A percentile compares a stretch with the other conserved stretches of the same genome.
phyloP scores from a whole-genome alignment of 2,888 invertebrate species.

The Blera fallax region DNA sequence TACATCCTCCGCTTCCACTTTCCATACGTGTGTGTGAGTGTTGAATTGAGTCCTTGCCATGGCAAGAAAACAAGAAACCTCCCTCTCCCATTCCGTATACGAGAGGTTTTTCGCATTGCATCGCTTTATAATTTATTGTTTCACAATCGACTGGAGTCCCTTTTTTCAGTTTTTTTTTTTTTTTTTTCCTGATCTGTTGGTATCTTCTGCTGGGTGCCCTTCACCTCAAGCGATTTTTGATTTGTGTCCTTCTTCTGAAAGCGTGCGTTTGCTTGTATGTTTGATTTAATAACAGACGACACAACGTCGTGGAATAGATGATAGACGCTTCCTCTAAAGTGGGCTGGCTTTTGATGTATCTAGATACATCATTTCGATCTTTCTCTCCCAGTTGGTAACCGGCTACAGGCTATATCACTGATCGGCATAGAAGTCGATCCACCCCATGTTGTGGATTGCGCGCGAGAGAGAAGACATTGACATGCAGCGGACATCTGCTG shows the following conservation, averaged over 20 bases:
- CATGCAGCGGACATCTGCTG: slow-evolving; percentile 67
- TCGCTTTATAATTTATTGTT: slow-evolving; percentile 70
- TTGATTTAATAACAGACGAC: slow-evolving; percentile 73
- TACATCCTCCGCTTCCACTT: neutral
- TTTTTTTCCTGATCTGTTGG: neutral
- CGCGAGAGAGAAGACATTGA: slow-evolving; percentile 51
- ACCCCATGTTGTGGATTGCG: slow-evolving; percentile 42
- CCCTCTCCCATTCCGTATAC: slow-evolving; percentile 41
- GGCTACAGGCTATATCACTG: slow-evolving; percentile 27
- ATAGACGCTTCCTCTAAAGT: slow-evolving; percentile 68
- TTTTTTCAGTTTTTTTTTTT: slow-evolving; percentile 26
- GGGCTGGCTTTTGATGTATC: slow-evolving; percentile 57
- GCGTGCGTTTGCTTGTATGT: slow-evolving; percentile 2
- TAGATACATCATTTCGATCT: slow-evolving; percentile 50
- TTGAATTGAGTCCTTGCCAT: slow-evolving; percentile 61
- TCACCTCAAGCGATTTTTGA: slow-evolving; percentile 69
- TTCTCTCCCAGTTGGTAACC: neutral
- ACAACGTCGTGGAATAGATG: slow-evolving; percentile 51
- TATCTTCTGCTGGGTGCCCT: slow-evolving; percentile 37
- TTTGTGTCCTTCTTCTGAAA: slow-evolving; percentile 57
- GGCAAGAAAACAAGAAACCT: slow-evolving; percentile 54
- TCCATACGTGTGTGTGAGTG: neutral
- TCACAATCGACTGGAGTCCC: slow-evolving; percentile 71
- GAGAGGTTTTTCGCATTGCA: slow-evolving; percentile 38
- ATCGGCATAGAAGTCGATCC: slow-evolving; percentile 35